Evolutionary conservation across 2,797 vertebrate species (phyloP).

Genomic region (Moxostoma hubbsi): DNA sequence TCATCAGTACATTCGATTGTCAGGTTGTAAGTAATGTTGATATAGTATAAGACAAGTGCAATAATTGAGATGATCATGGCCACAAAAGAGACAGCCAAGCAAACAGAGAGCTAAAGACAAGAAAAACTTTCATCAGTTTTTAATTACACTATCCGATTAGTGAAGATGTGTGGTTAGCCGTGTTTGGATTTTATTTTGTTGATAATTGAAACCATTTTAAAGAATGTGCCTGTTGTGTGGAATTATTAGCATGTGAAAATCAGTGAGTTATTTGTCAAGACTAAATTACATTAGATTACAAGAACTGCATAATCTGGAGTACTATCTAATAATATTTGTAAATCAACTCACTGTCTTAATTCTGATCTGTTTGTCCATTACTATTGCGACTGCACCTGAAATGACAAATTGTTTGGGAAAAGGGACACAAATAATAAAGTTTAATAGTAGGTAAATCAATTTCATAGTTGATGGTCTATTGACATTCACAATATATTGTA

Average conservation of each 20-base stretch:
- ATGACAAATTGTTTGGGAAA: constrained; percentile 69
- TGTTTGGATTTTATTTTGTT: not conserved
- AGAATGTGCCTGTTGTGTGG: not conserved
- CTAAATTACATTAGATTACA: not conserved
- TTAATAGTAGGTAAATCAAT: not conserved
- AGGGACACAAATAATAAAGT: not conserved
- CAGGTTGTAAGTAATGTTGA: constrained; percentile 64
- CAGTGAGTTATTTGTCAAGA: no score
- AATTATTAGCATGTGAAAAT: not conserved
- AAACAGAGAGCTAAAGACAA: constrained; percentile 62
- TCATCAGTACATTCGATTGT: constrained; percentile 34
- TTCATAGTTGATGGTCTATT: not conserved
- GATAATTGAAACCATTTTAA: not conserved
- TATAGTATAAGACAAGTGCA: constrained; percentile 70
- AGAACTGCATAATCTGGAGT: not conserved
- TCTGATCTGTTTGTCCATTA: constrained; percentile 70
- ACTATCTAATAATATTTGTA: not conserved
- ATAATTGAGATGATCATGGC: constrained; percentile 63
- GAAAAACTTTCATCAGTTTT: not conserved
- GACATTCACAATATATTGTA: not conserved
- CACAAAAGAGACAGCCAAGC: constrained; percentile 58
- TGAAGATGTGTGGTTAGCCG: not conserved
- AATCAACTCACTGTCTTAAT: constrained; percentile 69
- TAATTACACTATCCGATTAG: not conserved
- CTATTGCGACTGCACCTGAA: constrained; percentile 68